Conservation (phyloP, 2,797 vertebrate species). For the Sebastes taczanowskii region DNA sequence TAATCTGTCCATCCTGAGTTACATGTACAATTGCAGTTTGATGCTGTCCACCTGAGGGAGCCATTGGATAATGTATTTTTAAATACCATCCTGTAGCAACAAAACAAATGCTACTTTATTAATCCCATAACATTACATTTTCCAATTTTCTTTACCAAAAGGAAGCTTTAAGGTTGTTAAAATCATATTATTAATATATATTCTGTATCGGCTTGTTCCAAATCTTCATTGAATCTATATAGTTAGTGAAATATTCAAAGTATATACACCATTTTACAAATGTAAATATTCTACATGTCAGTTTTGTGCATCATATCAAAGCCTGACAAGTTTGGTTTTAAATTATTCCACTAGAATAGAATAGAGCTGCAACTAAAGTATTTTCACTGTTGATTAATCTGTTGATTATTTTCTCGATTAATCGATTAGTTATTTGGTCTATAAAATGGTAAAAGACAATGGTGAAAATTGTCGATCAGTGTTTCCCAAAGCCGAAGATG, state of each 20-base stretch:
- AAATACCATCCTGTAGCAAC: neutral
- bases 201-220: neutral
- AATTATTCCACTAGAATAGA: neutral
- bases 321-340: neutral
- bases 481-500: too few relatives aligned
- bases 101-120: neutral
- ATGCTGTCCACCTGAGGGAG: slow-evolving; percentile 54
- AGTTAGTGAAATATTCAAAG: neutral
- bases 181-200: neutral
- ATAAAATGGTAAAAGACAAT: too few relatives aligned
- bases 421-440: too few relatives aligned
- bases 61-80: slow-evolving; percentile 11
- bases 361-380: too few relatives aligned
- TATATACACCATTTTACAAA: neutral
- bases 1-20: neutral
- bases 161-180: neutral
- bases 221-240: neutral
- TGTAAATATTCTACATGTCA: neutral
- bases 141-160: neutral
- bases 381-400: too few relatives aligned
- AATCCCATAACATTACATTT: neutral
- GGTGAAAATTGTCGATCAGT: too few relatives aligned
- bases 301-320: neutral
- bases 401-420: too few relatives aligned
- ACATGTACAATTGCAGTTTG: neutral